Percentiles rank a stretch among this genome's conserved stretches.
These are phyloP conservation scores for Heliconius hewitsoni DNA, from an alignment of 1,140 invertebrate genomes.

Conservation along the genomic window DNA sequence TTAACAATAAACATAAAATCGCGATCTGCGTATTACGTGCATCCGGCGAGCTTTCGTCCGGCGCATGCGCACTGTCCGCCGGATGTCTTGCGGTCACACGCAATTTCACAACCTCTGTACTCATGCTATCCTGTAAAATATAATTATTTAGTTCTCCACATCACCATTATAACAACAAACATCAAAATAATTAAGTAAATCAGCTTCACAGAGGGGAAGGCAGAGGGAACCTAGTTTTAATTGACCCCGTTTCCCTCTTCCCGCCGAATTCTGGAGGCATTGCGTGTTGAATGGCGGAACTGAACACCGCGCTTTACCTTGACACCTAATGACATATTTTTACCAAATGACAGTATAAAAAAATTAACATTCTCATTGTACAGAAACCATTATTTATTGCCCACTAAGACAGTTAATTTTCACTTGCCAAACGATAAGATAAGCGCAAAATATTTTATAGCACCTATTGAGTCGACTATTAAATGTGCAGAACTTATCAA, in stretches of 20 bases:
- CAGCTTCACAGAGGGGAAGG: too few species aligned
- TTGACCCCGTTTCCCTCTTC: too few species aligned
- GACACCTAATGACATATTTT: not conserved
- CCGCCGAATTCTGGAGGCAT: too few species aligned
- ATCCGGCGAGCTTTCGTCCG: conserved; percentile 73
- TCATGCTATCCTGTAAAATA: conserved; percentile 42
- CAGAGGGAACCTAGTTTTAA: too few species aligned
- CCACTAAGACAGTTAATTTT: conserved; percentile 45
- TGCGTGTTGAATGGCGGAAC: too few species aligned
- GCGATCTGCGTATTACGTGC: conserved; percentile 70
- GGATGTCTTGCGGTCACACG: conserved; percentile 80
- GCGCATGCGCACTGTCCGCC: conserved; percentile 71
- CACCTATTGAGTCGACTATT: conserved; percentile 44
- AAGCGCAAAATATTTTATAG: conserved; percentile 46
- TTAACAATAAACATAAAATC: conserved; percentile 56
- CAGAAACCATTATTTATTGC: conserved; percentile 1
- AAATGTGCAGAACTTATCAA: conserved; percentile 50
- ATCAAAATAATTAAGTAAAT: too few species aligned
- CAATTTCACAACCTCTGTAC: conserved; percentile 76
- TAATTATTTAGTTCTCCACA: not conserved
- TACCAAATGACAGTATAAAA: not conserved
- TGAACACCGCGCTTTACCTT: too few species aligned
- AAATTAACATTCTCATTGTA: not conserved
- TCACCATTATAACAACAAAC: not conserved
- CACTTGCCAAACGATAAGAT: conserved; percentile 43